These are phyloP conservation scores for Mesembrinibis cayennensis DNA, from an alignment of 2,113 vertebrate species.

Conservation along the genomic window DNA sequence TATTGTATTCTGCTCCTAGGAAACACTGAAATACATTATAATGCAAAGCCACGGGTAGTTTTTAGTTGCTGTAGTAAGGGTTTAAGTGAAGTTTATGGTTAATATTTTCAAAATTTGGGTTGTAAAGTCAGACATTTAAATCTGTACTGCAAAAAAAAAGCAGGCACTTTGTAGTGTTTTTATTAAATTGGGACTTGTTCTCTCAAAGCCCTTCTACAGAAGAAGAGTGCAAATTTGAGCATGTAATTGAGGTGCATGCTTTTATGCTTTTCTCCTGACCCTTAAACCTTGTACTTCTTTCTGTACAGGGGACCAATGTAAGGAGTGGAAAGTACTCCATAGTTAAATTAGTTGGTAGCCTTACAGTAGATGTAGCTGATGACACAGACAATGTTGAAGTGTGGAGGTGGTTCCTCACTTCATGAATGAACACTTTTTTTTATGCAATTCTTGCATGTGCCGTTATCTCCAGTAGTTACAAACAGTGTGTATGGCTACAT, in stretches of 20 bases:
- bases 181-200: neutral
- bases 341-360: neutral
- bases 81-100: neutral
- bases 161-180: neutral
- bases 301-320: neutral
- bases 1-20: neutral
- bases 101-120: neutral
- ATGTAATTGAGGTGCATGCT: neutral
- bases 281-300: neutral
- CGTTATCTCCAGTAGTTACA: neutral
- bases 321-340: neutral
- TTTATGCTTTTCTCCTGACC: neutral
- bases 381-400: neutral
- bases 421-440: neutral
- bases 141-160: neutral
- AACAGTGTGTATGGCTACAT: neutral
- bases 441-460: neutral
- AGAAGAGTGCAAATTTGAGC: neutral
- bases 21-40: neutral
- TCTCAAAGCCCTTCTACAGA: neutral
- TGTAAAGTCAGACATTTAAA: neutral
- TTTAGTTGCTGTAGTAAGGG: neutral
- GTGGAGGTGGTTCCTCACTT: neutral
- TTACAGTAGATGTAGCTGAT: neutral
- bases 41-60: neutral